Base-by-base conservation (phyloP, 2,113 vertebrate species). In the Serinus canaria region DNA sequence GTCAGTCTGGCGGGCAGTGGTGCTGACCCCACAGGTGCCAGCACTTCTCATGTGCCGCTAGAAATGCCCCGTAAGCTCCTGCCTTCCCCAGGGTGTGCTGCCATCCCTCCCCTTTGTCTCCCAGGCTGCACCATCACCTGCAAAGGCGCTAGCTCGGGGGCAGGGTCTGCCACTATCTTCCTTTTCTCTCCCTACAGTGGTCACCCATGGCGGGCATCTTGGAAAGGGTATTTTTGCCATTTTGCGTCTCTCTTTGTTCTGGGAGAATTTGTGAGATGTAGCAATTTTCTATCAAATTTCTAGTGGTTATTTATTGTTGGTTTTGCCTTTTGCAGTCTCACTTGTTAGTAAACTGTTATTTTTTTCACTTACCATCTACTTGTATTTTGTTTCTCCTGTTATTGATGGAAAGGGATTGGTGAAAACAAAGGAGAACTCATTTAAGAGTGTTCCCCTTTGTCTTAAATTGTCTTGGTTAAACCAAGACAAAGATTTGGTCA, bases 51-150 rank as follows among this genome's bases (percentile, higher is more conserved):
- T 4, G 22, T 46, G n/a, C 6, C 2, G 0, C 23, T 2, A 63
- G 49, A 64, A 64, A 5, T 0, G 2, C 22, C 27, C 18, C 1
- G 1, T 5, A 15, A 46, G 49, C 49, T 33, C 56, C 27, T 53
- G 68, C 33, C 22, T 22, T 39, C 33, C 47, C 14, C 7, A 11
- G 39, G 33, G 33, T 33, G 37, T 63, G 22, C 58, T 5, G 3
- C 33, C 39, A 37, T 73, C 27, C 56, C 17, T 44, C 23, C 27
- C 17, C 22, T 74, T 39, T 15, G 11, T 28, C 28, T 55, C n/a
- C 49, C 18, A 28, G 49, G 33, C 69, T 3, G 4, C 0, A 3
- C 0, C 0, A 46, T 11, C 0, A 0, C 27, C 22, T 22, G 17
- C 27, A 18, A 33, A 84, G 33, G 4, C 0, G 0, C 15, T 28